Base-by-base conservation (phyloP, 2,888 invertebrate genomes). In the Drosophila quinaria region DNA sequence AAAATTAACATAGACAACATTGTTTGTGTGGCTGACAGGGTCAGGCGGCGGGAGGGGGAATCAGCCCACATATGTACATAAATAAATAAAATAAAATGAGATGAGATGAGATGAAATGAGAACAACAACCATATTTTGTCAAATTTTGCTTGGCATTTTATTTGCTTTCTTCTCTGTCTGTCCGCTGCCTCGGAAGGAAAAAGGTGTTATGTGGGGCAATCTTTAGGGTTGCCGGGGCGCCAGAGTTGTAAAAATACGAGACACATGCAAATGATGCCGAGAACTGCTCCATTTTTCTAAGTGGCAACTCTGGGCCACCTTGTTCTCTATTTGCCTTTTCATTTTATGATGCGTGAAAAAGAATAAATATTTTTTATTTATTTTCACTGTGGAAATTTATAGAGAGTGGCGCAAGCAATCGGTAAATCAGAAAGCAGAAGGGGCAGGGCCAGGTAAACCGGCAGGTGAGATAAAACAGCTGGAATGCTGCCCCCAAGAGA, bases 1-100 rank as follows among this genome's bases (percentile, higher is more conserved):
- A 66, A 87, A 88, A 88, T 88, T 88, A 85, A 76, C 84, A 88
- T 82, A 85, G 84, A 82, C 82, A 87, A 84, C 77, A 70, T 46
- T 70, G 58, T 46, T 29, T 29, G 29, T 29, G 29, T 29, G 29
- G 29, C 29, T 29, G 29, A 8, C 35, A 46, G 19, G 13, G 22
- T 11, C 13, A 11, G 5, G 0, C 5, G 25, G 25, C 0, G 5
- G 13, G 41, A 8, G 4, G 35, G 35, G 29, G 6, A 46, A 33
- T 22, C 56, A 29, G 47, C 65, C 52, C 37, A 47, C 58, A 66
- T 37, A 55, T 58, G 49, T 25, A 66, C 58, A 61, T 69, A 69
- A 61, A 81, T 70, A 72, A 74, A 74, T 70, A 71, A 73, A 59
- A 60, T 37, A 44, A 62, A 62, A 62, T 49, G 52, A 70, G 56